Evolutionary conservation across 2,113 vertebrate species (phyloP), one percentile per base, ranked within the genome.

Genomic region (Ivindomyrus marchei): DNA sequence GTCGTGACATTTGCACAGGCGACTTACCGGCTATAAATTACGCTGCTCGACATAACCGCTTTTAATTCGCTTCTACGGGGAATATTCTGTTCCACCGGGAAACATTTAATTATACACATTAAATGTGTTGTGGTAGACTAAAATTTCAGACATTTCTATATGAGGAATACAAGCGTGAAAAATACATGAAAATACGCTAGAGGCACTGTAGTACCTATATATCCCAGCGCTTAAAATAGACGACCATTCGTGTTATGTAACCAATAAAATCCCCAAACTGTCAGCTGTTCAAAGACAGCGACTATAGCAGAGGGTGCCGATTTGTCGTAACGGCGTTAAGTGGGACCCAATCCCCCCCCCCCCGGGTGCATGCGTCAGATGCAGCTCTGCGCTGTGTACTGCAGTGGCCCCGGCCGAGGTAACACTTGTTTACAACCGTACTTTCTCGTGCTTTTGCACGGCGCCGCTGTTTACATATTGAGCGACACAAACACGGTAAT

Each of bases 161-260:
- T 62, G 39, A 5, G 49, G 36, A 42, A 88, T 6, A 88, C 52
- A 10, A 15, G 46, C 19, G 46, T 87, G 49, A 24, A 87, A 87
- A 31, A 49, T 15, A 86, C 19, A 49, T 5, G n/a, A 19, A 80
- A 36, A 89, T 36, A 52, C 70, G 47, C 62, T 47, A 70, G 88
- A 58, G 62, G 70, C 27, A 80, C 9, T 36, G 46, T 21, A 3
- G 70, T 50, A n/a, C 46, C n/a, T 19, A 24, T 89, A 50, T 52
- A 66, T 70, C 58, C 42, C 27, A 17, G 47, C 45, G 21, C 62
- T 77, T 89, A 83, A 89, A 83, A 83, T 31, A 89, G 88, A 74
- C 45, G 9, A 47, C 47, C 50, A 36, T 42, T 36, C 7, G 45
- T 27, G 36, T 89, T 89, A 89, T 85, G 77, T 89, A 89, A 89